Conservation (phyloP, 2,888 invertebrate genomes). For the Drosophila flavopinicola region DNA sequence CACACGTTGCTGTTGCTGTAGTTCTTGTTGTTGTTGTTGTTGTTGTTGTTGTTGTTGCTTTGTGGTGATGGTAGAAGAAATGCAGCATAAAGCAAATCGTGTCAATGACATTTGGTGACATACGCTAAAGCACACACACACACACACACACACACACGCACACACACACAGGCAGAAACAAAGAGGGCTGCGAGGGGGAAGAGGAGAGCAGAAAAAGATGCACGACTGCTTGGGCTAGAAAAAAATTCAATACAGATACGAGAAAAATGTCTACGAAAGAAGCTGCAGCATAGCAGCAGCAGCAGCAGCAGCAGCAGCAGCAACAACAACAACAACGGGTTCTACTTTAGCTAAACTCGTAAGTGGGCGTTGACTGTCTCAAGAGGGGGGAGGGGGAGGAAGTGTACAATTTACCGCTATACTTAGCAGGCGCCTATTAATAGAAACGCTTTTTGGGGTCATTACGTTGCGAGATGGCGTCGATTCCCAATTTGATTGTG, state of each 20-base stretch:
- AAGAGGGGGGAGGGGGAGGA: neutral
- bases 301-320: constrained; percentile 10
- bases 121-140: constrained; percentile 39
- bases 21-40: constrained; percentile 34
- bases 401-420: constrained; percentile 65
- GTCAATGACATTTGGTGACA: constrained; percentile 78
- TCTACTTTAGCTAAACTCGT: constrained; percentile 39
- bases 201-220: constrained; percentile 45
- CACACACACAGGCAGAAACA: constrained; percentile 9
- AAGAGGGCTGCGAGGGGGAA: neutral
- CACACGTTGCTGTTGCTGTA: constrained; percentile 23
- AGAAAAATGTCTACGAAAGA: constrained; percentile 58
- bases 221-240: constrained; percentile 59
- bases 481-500: constrained; percentile 49
- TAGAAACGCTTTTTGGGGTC: constrained; percentile 73
- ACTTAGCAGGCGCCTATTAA: constrained; percentile 61
- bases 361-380: constrained; percentile 50
- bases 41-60: constrained; percentile 40
- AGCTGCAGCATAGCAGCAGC: too few relatives aligned
- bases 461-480: constrained; percentile 53
- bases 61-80: constrained; percentile 56
- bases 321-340: constrained; percentile 38
- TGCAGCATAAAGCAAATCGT: constrained; percentile 78
- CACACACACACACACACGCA: constrained; percentile 6
- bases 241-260: constrained; percentile 65